phyloP scores from a whole-genome alignment of 2,113 vertebrate species.

The Manacus vitellinus region DNA sequence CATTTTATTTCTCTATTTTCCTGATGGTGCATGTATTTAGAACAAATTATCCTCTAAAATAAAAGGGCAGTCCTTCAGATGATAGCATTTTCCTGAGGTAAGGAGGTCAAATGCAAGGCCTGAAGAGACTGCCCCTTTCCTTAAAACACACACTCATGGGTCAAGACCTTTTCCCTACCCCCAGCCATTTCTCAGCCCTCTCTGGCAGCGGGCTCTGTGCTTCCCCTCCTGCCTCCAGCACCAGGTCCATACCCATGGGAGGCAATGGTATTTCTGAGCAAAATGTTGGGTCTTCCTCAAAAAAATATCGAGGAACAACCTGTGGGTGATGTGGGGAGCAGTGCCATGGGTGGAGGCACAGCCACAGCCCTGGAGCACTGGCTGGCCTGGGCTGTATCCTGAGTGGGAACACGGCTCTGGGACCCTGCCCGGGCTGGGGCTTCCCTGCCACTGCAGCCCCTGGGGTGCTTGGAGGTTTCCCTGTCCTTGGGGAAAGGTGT shows the following conservation, averaged over 20 bases:
- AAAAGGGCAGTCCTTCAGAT: not conserved
- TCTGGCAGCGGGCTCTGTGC: rapidly evolving
- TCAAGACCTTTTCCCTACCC: not conserved
- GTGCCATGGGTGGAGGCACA: rapidly evolving
- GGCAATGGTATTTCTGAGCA: rapidly evolving
- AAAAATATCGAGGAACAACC: not conserved
- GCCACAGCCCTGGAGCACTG: rapidly evolving
- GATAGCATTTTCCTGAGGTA: not conserved
- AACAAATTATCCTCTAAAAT: not conserved
- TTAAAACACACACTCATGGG: not conserved
- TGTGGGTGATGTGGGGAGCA: rapidly evolving
- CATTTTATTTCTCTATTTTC: not conserved
- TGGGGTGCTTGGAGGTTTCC: rapidly evolving
- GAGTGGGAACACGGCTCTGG: rapidly evolving
- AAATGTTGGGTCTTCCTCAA: not conserved
- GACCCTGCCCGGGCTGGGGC: rapidly evolving
- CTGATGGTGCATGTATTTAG: not conserved
- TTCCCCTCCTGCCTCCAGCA: rapidly evolving
- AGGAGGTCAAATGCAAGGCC: not conserved
- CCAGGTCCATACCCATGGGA: not conserved
- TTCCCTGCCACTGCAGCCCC: rapidly evolving
- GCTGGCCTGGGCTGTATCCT: not conserved
- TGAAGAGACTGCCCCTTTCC: not conserved
- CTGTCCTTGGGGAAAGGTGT: constrained; percentile 32
- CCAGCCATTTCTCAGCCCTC: not conserved